A percentile compares a stretch with the other conserved stretches of the same genome.
Conservation (phyloP, 2,888 invertebrate genomes). For the Eupithecia pulchellata region DNA sequence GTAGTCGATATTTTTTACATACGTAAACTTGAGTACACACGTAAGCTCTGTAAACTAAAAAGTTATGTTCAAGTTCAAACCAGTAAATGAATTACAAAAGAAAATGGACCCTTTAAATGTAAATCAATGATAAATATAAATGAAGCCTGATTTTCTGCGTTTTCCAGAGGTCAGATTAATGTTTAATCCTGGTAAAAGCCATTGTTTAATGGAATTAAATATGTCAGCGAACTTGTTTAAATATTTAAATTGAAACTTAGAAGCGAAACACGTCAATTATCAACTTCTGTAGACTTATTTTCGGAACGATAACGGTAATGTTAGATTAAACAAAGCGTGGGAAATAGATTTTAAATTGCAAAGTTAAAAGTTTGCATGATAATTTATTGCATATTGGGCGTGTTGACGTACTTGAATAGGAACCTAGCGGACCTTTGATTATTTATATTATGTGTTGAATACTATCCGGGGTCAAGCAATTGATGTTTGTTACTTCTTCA, state of each 20-base stretch:
- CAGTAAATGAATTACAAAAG: conserved; percentile 9
- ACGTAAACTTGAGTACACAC: no score
- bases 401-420: not conserved
- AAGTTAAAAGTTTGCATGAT: conserved; percentile 1
- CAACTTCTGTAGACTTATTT: not conserved
- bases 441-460: not conserved
- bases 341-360: not conserved
- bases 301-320: not conserved
- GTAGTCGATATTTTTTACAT: no score
- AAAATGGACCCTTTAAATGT: conserved; percentile 12
- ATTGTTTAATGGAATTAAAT: conserved; percentile 19
- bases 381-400: not conserved
- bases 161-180: conserved; percentile 16
- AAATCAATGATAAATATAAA: conserved; percentile 30
- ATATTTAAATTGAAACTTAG: not conserved
- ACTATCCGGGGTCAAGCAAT: not conserved
- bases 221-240: conserved; percentile 2
- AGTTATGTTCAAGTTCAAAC: not conserved
- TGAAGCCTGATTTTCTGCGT: conserved; percentile 22
- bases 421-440: not conserved
- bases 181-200: conserved; percentile 16
- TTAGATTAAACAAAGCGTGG: not conserved
- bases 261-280: not conserved
- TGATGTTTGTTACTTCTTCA: no score
- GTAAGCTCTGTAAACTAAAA: no score